Conservation (phyloP, 2,888 invertebrate genomes). For the Drosophila pseudotalamancana region DNA sequence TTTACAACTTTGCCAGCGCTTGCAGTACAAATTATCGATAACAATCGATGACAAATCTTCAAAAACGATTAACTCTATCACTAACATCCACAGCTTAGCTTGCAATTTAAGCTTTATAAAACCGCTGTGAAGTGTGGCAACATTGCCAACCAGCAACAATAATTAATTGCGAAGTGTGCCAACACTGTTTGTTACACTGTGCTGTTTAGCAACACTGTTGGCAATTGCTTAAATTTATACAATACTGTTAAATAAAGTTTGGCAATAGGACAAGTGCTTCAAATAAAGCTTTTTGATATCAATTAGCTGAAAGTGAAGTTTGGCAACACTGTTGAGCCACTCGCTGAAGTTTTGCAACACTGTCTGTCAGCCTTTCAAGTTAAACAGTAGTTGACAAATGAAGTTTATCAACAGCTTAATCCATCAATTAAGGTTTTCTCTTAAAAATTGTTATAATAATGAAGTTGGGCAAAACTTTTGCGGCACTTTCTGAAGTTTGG, state of each 20-base stretch:
- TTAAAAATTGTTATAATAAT: neutral
- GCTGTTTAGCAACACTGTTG: neutral
- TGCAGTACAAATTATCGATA: too few relatives aligned
- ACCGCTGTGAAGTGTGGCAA: neutral
- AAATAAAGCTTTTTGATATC: too few relatives aligned
- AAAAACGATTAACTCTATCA: too few relatives aligned
- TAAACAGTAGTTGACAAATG: too few relatives aligned
- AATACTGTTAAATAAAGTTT: neutral
- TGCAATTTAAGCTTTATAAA: neutral
- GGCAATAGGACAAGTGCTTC: neutral
- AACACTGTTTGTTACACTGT: neutral
- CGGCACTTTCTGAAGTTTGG: constrained; percentile 17
- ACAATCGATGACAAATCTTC: too few relatives aligned
- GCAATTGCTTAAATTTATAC: neutral
- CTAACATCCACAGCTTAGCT: too few relatives aligned
- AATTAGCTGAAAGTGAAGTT: neutral
- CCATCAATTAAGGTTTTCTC: neutral
- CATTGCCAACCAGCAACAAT: too few relatives aligned
- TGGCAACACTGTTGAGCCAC: neutral
- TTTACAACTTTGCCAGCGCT: too few relatives aligned
- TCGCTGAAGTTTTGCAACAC: neutral
- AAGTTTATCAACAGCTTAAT: neutral
- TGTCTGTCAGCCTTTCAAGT: neutral
- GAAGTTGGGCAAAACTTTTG: constrained; percentile 16
- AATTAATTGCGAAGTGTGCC: neutral